A percentile compares a stretch with the other conserved stretches of the same genome.
Conservation (phyloP, 2,888 invertebrate species). For the Sphaeridia pumilis region DNA sequence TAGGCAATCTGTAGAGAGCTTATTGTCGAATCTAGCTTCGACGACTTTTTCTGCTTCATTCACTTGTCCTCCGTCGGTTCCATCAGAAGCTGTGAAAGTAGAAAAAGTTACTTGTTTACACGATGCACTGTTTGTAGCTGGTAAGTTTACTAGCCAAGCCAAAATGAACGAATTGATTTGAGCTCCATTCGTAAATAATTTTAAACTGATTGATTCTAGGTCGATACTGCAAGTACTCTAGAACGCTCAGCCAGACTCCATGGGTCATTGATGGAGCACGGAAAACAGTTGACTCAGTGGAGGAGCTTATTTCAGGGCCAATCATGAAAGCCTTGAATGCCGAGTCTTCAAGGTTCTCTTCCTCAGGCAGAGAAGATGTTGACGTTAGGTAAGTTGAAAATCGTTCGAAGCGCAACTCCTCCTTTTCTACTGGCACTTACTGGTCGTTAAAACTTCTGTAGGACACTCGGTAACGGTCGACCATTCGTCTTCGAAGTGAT, state of each 20-base stretch:
- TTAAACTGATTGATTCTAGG: too few species aligned
- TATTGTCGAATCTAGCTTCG: conserved; percentile 9
- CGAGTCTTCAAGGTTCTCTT: conserved; percentile 61
- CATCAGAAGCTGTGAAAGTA: conserved; percentile 42
- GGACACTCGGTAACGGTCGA: conserved; percentile 79
- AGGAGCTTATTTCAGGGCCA: conserved; percentile 67
- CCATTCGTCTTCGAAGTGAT: conserved; percentile 83
- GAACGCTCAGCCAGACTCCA: conserved; percentile 82
- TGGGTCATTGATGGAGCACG: conserved; percentile 75
- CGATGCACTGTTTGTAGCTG: conserved; percentile 52
- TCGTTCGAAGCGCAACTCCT: too few species aligned
- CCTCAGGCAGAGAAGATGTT: conserved; percentile 93
- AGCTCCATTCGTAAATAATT: too few species aligned
- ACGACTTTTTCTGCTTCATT: conserved; percentile 12
- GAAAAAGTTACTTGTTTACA: conserved; percentile 48
- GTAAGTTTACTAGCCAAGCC: conserved; percentile 34
- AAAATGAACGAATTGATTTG: too few species aligned
- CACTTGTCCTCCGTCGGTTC: conserved; percentile 45
- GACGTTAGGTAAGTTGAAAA: conserved; percentile 62
- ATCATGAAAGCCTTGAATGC: conserved; percentile 51
- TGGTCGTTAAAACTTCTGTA: too few species aligned
- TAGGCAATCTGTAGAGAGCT: conserved; percentile 17
- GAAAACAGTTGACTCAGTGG: conserved; percentile 74
- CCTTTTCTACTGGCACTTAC: too few species aligned
- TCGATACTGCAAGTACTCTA: conserved; percentile 72